These are phyloP conservation scores for Pterocles burchelli DNA, from an alignment of 2,113 vertebrate species.

Conservation along the genomic window DNA sequence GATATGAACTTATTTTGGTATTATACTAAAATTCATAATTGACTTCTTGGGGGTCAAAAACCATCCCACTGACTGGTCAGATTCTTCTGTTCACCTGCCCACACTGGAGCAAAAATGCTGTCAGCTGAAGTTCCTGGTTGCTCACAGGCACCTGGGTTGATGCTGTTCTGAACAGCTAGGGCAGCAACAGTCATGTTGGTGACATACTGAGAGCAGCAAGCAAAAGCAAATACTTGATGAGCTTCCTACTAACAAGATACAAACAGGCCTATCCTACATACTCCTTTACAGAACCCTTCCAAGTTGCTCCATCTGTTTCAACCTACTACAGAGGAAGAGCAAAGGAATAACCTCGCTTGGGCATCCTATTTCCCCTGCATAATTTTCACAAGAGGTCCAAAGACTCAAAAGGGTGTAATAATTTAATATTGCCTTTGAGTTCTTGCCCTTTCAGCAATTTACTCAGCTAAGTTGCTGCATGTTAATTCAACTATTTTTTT, in stretches of 20 bases:
- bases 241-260: neutral
- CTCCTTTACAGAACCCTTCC: neutral
- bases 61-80: neutral
- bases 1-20: neutral
- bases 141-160: neutral
- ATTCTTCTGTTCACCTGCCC: neutral
- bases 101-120: neutral
- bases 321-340: neutral
- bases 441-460: neutral
- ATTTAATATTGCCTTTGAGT: neutral
- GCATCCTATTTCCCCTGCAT: neutral
- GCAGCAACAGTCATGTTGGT: neutral
- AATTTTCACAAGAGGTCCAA: neutral
- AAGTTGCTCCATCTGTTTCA: neutral
- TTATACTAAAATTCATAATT: neutral
- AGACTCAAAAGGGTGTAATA: neutral
- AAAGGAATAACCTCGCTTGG: neutral
- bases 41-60: neutral
- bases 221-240: neutral
- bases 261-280: neutral
- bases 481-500: neutral
- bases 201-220: neutral
- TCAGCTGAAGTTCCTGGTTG: neutral
- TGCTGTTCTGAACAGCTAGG: neutral
- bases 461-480: neutral